phyloP scores from a whole-genome alignment of 2,113 vertebrate genomes.

The Marmota flaviventris region DNA sequence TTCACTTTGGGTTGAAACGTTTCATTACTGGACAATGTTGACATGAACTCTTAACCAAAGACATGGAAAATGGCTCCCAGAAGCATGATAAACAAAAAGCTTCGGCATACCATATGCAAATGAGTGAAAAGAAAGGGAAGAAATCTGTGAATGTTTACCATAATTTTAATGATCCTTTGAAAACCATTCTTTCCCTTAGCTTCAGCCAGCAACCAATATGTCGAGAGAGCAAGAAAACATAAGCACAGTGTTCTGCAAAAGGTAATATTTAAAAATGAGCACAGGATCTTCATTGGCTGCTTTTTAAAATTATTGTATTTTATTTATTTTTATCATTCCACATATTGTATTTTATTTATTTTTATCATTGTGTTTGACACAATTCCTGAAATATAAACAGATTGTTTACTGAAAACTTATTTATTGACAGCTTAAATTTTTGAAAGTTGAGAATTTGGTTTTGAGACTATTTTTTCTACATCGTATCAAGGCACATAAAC shows the following conservation, averaged over 20 bases:
- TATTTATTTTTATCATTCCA: neutral
- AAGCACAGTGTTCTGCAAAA: neutral
- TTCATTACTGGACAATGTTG: slow-evolving; percentile 12
- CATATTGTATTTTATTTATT: neutral
- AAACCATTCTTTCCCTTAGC: neutral
- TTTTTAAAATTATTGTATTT: neutral
- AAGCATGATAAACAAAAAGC: slow-evolving; percentile 27
- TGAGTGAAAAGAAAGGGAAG: neutral
- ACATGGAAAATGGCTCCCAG: neutral
- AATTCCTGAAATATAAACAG: slow-evolving; percentile 36
- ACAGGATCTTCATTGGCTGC: neutral
- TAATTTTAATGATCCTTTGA: slow-evolving; percentile 43
- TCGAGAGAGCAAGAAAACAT: neutral
- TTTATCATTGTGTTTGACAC: neutral
- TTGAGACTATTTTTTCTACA: neutral
- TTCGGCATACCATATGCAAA: neutral
- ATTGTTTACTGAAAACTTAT: neutral
- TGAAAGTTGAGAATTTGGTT: neutral
- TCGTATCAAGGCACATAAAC: neutral
- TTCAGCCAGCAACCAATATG: neutral
- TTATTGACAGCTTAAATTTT: neutral
- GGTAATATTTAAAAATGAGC: slow-evolving; percentile 10
- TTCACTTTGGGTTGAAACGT: slow-evolving; percentile 28
- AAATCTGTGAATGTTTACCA: slow-evolving; percentile 41
- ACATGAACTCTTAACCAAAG: slow-evolving; percentile 44